Conservation (phyloP, 92 coral and sea anemone genomes). For the Zoanthus solanderi region DNA sequence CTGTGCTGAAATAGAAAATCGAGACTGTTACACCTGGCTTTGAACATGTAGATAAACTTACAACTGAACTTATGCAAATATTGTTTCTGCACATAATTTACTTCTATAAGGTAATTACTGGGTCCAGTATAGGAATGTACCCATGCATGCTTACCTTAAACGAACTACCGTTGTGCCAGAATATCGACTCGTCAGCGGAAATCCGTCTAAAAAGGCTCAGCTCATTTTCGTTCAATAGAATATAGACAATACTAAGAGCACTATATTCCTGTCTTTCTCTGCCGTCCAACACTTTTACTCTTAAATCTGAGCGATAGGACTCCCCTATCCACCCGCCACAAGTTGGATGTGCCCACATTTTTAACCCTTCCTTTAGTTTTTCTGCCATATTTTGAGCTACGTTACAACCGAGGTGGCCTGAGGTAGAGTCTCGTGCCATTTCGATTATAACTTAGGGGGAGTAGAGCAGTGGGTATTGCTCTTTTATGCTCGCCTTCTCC, state of each 20-base stretch:
- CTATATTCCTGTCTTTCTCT: slow-evolving; percentile 12
- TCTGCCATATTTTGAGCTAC: slow-evolving; percentile 1
- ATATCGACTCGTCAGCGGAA: slow-evolving; percentile 8
- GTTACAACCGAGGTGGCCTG: too few species aligned
- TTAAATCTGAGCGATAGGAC: slow-evolving; percentile 28
- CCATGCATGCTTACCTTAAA: slow-evolving; percentile 16
- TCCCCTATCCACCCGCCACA: slow-evolving; percentile 41
- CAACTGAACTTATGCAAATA: too few species aligned
- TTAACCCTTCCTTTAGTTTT: background rate
- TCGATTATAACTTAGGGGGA: too few species aligned
- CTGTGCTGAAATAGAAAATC: too few species aligned
- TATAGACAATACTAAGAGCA: slow-evolving; percentile 20
- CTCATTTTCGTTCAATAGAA: slow-evolving; percentile 8
- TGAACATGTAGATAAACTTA: too few species aligned
- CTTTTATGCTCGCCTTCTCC: too few species aligned
- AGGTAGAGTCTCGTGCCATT: too few species aligned
- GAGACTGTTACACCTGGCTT: too few species aligned
- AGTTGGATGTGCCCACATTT: slow-evolving; percentile 26
- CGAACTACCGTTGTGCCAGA: slow-evolving; percentile 46
- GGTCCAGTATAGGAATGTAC: too few species aligned
- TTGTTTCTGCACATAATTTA: too few species aligned
- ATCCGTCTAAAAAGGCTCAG: slow-evolving; percentile 26
- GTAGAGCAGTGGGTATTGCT: too few species aligned
- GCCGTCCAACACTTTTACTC: slow-evolving; percentile 28
- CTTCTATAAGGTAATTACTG: too few species aligned